phyloP scores from a whole-genome alignment of 1,140 invertebrate species.

The Aphis gossypii region DNA sequence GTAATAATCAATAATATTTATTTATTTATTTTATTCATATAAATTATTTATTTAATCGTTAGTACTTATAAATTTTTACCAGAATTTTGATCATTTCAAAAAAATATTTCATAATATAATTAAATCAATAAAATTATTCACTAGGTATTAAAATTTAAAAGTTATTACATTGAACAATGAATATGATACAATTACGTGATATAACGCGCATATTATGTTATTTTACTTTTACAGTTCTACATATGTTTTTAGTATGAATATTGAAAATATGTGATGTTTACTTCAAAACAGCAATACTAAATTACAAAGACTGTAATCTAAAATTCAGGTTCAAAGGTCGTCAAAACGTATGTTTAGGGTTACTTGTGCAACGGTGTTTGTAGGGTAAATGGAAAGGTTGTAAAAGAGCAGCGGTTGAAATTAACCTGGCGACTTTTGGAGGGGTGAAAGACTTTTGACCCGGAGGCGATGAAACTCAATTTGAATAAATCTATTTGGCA shows the following conservation, averaged over 20 bases:
- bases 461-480: conserved; percentile 57
- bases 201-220: neutral
- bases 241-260: neutral
- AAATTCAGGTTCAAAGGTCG: neutral
- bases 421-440: conserved; percentile 56
- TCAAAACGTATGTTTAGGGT: conserved; percentile 21
- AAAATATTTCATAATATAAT: neutral
- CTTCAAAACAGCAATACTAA: neutral
- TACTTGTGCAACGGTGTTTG: neutral
- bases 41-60: neutral
- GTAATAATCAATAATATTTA: neutral
- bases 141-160: neutral
- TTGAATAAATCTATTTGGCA: conserved; percentile 57
- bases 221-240: neutral
- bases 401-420: conserved; percentile 57
- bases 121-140: neutral
- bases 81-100: neutral
- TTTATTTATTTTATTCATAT: neutral
- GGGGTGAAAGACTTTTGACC: conserved; percentile 48
- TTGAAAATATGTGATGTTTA: neutral
- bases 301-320: neutral
- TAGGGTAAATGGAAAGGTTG: conserved; percentile 43
- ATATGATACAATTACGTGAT: neutral
- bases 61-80: neutral
- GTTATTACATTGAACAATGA: neutral